These are phyloP conservation scores for Agrochola litura DNA, from an alignment of 2,888 invertebrate species.

Conservation along the genomic window DNA sequence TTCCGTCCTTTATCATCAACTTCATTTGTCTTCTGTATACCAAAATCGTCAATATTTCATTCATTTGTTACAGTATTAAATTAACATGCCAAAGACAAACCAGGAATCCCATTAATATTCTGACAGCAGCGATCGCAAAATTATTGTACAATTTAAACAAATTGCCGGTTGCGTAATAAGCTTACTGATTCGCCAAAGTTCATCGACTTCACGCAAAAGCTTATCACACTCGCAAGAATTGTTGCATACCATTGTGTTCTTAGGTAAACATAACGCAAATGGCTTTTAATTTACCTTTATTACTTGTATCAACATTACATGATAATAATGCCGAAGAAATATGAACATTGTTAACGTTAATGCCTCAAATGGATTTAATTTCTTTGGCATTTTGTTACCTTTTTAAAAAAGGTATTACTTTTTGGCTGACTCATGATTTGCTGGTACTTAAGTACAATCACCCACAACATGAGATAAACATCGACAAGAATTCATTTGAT, in stretches of 20 bases:
- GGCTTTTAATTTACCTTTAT: constrained; percentile 47
- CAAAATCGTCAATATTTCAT: constrained; percentile 5
- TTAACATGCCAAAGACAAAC: constrained; percentile 2
- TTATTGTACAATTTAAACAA: constrained; percentile 31
- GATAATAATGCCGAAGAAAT: constrained; percentile 20
- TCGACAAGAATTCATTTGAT: no score
- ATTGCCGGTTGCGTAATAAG: constrained; percentile 32
- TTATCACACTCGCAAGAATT: constrained; percentile 39
- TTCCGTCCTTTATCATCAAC: not conserved
- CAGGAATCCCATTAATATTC: constrained; percentile 11
- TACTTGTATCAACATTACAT: constrained; percentile 32
- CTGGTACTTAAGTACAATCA: not conserved
- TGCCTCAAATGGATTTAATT: constrained; percentile 1
- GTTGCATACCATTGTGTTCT: constrained; percentile 35
- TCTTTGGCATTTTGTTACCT: constrained; percentile 3
- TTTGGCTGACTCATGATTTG: not conserved
- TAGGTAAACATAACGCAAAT: constrained; percentile 32
- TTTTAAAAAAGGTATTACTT: not conserved
- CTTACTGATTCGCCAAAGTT: constrained; percentile 33
- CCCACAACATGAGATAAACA: no score
- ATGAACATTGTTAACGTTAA: constrained; percentile 11
- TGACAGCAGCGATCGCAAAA: constrained; percentile 25
- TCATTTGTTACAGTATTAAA: constrained; percentile 10
- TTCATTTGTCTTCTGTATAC: not conserved
- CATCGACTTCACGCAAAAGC: constrained; percentile 30